phyloP scores from a whole-genome alignment of 1,140 invertebrate species.

The Cardiocondyla obscurior region DNA sequence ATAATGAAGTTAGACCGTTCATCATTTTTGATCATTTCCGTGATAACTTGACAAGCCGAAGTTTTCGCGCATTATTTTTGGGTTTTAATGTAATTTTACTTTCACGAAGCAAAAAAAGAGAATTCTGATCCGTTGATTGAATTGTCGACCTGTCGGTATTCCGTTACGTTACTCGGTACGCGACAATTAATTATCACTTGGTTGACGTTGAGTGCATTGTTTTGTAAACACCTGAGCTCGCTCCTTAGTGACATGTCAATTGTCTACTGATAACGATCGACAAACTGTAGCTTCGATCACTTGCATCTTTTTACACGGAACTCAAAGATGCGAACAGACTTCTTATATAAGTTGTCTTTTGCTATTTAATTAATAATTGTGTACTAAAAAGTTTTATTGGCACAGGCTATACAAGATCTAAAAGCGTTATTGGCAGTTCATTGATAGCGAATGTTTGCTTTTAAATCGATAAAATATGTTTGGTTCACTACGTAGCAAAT shows the following conservation, averaged over 20 bases:
- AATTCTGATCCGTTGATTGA: background rate
- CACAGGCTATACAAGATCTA: background rate
- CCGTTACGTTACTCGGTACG: background rate
- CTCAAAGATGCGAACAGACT: background rate
- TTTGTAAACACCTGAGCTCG: constrained; percentile 6
- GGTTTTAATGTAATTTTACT: background rate
- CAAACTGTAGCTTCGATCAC: background rate
- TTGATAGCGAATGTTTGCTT: constrained; percentile 1
- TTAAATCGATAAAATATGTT: constrained; percentile 78
- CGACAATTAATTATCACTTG: background rate
- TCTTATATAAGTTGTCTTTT: background rate
- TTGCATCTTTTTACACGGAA: background rate
- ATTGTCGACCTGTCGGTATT: background rate
- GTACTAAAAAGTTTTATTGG: too few relatives aligned
- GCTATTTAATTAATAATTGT: background rate
- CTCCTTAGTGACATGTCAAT: background rate
- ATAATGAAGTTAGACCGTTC: background rate
- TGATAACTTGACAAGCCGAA: background rate
- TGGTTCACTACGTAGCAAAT: constrained; percentile 82
- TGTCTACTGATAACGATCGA: background rate
- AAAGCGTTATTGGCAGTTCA: background rate
- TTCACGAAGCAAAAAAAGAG: background rate
- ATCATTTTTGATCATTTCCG: background rate
- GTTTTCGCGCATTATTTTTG: background rate
- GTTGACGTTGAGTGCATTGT: background rate